Evolutionary conservation across 2,113 vertebrate genomes (phyloP).

Genomic region (Cathartes aura): DNA sequence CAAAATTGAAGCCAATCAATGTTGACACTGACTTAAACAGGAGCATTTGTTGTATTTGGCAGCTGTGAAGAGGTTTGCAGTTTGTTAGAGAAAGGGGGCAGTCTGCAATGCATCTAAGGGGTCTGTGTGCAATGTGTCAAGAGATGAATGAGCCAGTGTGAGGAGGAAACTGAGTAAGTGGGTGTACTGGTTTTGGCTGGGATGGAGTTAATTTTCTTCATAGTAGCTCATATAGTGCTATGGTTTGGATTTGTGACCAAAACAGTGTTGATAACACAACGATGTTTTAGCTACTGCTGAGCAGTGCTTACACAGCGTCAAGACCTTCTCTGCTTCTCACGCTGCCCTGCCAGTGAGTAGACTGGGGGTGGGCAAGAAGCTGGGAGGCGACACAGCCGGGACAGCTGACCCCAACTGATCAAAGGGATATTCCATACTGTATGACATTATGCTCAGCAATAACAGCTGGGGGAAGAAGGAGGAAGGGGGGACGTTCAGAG

Average conservation of each 20-base stretch:
- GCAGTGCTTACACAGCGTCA: neutral
- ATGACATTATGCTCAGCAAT: neutral
- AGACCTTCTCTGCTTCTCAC: neutral
- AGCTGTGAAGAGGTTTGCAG: neutral
- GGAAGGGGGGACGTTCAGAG: fast-evolving
- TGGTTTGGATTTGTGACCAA: neutral
- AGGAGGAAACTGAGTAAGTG: neutral
- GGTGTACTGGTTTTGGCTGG: neutral
- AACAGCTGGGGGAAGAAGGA: neutral
- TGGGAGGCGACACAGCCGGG: neutral
- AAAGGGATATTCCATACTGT: neutral
- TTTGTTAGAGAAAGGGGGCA: neutral
- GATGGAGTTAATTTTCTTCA: neutral
- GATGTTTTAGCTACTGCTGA: neutral
- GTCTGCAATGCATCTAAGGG: neutral
- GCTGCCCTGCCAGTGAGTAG: fast-evolving
- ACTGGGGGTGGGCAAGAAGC: neutral
- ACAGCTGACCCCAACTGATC: neutral
- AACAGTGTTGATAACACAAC: neutral
- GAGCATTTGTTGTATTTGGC: neutral
- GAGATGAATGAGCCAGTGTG: neutral
- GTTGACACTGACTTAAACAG: neutral
- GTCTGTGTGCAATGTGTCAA: neutral
- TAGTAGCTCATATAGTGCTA: neutral
- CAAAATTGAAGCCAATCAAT: neutral